Evolutionary conservation across 2,113 vertebrate species (phyloP).

Genomic region (Alosa alosa): DNA sequence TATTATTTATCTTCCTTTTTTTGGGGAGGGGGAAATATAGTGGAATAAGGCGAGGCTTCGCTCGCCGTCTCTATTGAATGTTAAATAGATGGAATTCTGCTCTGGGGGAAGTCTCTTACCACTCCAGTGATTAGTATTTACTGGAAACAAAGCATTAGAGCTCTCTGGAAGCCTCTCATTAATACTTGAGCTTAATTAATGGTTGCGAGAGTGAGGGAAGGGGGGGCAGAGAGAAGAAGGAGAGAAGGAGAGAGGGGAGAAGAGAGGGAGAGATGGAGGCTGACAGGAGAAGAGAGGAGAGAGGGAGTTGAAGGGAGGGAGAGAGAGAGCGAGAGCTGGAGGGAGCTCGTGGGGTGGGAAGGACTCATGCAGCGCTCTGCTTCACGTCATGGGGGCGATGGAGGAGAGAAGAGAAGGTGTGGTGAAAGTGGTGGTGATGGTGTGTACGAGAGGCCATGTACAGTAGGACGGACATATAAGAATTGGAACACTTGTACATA

Average conservation of each 20-base stretch:
- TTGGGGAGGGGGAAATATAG: too few species aligned
- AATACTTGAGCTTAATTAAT: slow-evolving; percentile 69
- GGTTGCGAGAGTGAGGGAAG: slow-evolving; percentile 43
- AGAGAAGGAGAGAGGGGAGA: neutral
- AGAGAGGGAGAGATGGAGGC: neutral
- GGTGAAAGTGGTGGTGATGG: neutral
- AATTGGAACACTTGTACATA: too few species aligned
- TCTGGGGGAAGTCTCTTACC: slow-evolving; percentile 33
- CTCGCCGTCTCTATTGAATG: neutral
- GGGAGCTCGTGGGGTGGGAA: slow-evolving; percentile 17
- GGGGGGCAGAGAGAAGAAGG: neutral
- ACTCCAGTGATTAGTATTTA: slow-evolving; percentile 57
- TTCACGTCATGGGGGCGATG: neutral
- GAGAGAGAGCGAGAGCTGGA: neutral
- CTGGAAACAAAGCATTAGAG: slow-evolving; percentile 64
- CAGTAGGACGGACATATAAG: too few species aligned
- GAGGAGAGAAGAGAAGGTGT: neutral
- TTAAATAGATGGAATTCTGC: neutral
- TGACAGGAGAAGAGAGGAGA: too few species aligned
- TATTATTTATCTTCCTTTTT: too few species aligned
- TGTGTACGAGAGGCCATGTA: neutral
- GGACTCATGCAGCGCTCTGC: slow-evolving; percentile 37
- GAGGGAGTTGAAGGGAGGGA: neutral
- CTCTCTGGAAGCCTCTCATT: slow-evolving; percentile 62
- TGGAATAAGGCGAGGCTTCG: neutral